Conservation (phyloP, 2,888 invertebrate genomes). For the Sycophila texana region DNA sequence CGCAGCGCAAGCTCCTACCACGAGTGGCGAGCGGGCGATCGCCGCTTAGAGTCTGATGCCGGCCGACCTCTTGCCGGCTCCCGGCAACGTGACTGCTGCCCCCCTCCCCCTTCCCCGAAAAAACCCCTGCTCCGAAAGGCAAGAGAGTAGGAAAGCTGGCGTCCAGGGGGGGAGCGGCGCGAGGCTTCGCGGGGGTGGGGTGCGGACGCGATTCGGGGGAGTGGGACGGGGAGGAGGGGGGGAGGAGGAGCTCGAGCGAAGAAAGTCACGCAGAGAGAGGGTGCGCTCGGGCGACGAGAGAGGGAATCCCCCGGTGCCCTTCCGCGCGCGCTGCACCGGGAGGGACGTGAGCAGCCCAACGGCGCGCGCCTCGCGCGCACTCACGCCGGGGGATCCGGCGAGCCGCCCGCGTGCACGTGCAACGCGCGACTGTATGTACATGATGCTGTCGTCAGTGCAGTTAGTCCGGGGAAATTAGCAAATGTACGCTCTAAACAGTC, state of each 20-base stretch:
- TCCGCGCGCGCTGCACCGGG: conserved; percentile 8
- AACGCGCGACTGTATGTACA: no score
- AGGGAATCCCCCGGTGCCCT: conserved; percentile 34
- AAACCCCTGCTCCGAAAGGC: not conserved
- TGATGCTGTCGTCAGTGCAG: no score
- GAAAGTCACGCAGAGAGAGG: conserved; percentile 7
- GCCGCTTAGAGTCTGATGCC: no score
- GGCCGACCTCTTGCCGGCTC: no score
- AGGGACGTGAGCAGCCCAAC: not conserved
- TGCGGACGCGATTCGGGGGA: not conserved
- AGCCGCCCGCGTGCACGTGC: not conserved
- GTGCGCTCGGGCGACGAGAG: conserved; percentile 18
- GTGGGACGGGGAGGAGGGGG: not conserved
- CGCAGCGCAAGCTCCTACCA: no score
- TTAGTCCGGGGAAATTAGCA: no score
- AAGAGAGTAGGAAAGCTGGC: not conserved
- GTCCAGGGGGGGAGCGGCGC: not conserved
- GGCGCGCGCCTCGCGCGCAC: not conserved
- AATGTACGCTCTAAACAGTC: no score
- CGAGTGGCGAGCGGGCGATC: no score
- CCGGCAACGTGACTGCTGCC: not conserved
- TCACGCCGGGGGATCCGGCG: not conserved
- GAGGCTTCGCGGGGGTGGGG: conserved; percentile 13
- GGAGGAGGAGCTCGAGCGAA: not conserved
- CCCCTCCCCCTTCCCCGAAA: conserved; percentile 9